Evolutionary conservation across 2,888 invertebrate genomes (phyloP), one percentile per base, ranked within the genome.

Genomic region (Conops quadrifasciatus): DNA sequence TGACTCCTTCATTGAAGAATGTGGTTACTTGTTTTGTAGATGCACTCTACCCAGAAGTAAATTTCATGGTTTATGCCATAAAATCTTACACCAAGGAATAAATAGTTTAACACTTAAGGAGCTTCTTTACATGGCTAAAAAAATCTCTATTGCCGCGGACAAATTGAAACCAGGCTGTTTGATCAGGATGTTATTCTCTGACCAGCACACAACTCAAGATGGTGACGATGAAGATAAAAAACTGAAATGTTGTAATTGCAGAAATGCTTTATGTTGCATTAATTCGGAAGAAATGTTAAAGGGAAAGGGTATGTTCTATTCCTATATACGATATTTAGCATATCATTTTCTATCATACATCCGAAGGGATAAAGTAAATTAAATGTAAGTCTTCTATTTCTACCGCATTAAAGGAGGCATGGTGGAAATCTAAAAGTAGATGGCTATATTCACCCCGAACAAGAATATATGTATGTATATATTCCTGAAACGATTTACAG

Each of bases 201-300:
- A 78, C 16, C 72, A 67, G 36, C n/a, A 30, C 53, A 43, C n/a
- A 53, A 56, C 53, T 24, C n/a, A 26, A 72, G 60, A 59, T 51
- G 45, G 13, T 68, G 67, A 43, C 70, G 47, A 62, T 56, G 43
- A 51, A 24, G 60, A 64, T 56, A 26, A 62, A 5, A 73, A 73
- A 26, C 70, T 74, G n/a, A 79, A 75, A 64, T 85, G 85, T 69
- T 85, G 84, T 70, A 76, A 75, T 16, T 85, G 85, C 74, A 75
- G 78, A 72, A 76, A 74, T 71, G 67, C 77, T 16, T 72, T 84
- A 70, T 79, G 79, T 70, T 78, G 80, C 75, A 80, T 75, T 64
- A 79, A 80, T 21, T 79, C 77, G n/a, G 83, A 85, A 30, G 81
- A 80, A 70, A 78, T 81, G 71, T 77, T 85, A 0, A 77, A 81